Conservation (phyloP, 2,113 vertebrate genomes). For the Syngnathus scovelli region DNA sequence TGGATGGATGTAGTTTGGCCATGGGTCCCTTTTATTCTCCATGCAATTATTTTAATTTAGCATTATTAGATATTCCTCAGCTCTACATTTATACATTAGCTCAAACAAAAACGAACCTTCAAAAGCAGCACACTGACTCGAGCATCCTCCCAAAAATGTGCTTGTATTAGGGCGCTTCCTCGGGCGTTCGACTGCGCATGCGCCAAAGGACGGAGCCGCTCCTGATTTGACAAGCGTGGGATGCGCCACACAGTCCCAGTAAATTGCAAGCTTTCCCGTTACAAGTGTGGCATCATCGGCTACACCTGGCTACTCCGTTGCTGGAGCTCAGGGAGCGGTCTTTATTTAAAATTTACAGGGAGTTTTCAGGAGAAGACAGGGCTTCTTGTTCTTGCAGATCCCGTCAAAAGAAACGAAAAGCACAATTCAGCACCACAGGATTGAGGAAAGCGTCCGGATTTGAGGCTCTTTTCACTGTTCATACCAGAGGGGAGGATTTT, state of each 20-base stretch:
- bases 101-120: background rate
- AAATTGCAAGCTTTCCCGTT: constrained; percentile 49
- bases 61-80: too few species aligned
- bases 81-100: background rate
- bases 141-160: background rate
- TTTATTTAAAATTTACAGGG: constrained; percentile 66
- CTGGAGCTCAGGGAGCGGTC: constrained; percentile 61
- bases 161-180: constrained; percentile 34
- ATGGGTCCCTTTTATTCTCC: too few species aligned
- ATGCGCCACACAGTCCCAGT: constrained; percentile 52
- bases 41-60: too few species aligned
- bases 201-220: constrained; percentile 36
- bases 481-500: constrained; percentile 32
- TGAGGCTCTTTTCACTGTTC: constrained; percentile 37
- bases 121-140: background rate
- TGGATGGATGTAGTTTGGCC: too few species aligned
- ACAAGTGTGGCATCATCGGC: constrained; percentile 63
- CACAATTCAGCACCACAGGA: constrained; percentile 67
- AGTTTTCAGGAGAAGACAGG: constrained; percentile 32
- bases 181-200: constrained; percentile 55
- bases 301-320: constrained; percentile 66
- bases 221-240: constrained; percentile 53
- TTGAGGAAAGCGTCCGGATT: constrained; percentile 61
- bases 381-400: constrained; percentile 53
- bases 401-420: constrained; percentile 61